Conservation (phyloP, 2,797 vertebrate genomes). For the Diceros bicornis region DNA sequence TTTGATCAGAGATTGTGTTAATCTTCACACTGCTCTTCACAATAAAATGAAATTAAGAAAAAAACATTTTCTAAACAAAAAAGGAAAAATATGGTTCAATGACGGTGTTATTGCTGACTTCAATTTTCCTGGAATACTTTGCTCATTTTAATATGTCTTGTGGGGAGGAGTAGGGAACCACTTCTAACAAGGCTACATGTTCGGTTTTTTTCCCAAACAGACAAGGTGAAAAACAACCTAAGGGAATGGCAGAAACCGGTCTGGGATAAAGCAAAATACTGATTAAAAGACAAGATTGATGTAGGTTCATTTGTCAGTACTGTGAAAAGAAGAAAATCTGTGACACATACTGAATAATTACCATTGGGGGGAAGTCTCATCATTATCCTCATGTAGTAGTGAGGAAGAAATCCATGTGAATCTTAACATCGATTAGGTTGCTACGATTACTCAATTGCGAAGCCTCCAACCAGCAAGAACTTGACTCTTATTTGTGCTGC, state of each 20-base stretch:
- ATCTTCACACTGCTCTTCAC: conserved; percentile 82
- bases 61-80: conserved; percentile 72
- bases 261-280: conserved; percentile 33
- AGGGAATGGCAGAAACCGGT: background rate
- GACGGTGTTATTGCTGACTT: conserved; percentile 53
- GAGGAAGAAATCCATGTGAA: conserved; percentile 44
- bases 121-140: conserved; percentile 56
- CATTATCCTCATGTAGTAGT: background rate
- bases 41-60: conserved; percentile 82
- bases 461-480: background rate
- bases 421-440: background rate
- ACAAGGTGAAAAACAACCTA: conserved; percentile 45
- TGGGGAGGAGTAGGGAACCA: background rate
- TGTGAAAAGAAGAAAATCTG: conserved; percentile 14
- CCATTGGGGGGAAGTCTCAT: accelerated
- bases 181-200: background rate
- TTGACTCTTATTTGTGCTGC: background rate
- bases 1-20: conserved; percentile 82
- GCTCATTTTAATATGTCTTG: conserved; percentile 6
- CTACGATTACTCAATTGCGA: background rate
- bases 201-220: conserved; percentile 2
- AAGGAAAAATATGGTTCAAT: conserved; percentile 5
- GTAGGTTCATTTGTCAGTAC: background rate
- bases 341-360: background rate
- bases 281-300: conserved; percentile 8